Conservation (phyloP, 2,888 invertebrate genomes). For the Azorinus chamasolen region DNA sequence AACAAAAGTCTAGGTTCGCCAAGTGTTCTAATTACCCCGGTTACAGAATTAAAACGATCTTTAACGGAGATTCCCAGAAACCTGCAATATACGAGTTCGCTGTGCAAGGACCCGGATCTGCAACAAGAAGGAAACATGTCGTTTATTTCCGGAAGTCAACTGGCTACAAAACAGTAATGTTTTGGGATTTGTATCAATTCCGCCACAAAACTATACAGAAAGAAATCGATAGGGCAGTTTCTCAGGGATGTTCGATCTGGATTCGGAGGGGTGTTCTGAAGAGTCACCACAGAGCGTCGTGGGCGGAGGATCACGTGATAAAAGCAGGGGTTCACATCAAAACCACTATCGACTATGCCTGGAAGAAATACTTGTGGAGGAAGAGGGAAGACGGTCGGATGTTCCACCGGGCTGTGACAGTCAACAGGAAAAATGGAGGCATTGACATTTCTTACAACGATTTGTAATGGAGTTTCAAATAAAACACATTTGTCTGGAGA, state of each 20-base stretch:
- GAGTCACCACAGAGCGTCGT: not conserved
- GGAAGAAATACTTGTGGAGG: constrained; percentile 62
- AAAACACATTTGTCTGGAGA: too few species aligned
- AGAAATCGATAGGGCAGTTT: constrained; percentile 58
- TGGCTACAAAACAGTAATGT: constrained; percentile 16
- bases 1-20: constrained; percentile 12
- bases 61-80: constrained; percentile 26
- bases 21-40: constrained; percentile 36
- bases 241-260: constrained; percentile 56
- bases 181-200: constrained; percentile 59
- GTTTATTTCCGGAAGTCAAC: constrained; percentile 54
- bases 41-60: constrained; percentile 47
- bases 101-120: constrained; percentile 50
- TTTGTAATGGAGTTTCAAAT: constrained; percentile 4
- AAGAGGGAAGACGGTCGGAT: constrained; percentile 6
- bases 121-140: constrained; percentile 59
- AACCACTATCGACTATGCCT: constrained; percentile 71
- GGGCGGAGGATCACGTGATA: constrained; percentile 8
- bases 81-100: constrained; percentile 69
- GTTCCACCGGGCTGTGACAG: constrained; percentile 30
- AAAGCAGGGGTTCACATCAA: constrained; percentile 50
- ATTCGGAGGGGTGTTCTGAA: constrained; percentile 57
- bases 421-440: constrained; percentile 20
- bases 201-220: constrained; percentile 31
- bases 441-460: constrained; percentile 19